Base-by-base conservation (phyloP, 2,888 invertebrate genomes). In the Pristionchus maxplancki region DNA sequence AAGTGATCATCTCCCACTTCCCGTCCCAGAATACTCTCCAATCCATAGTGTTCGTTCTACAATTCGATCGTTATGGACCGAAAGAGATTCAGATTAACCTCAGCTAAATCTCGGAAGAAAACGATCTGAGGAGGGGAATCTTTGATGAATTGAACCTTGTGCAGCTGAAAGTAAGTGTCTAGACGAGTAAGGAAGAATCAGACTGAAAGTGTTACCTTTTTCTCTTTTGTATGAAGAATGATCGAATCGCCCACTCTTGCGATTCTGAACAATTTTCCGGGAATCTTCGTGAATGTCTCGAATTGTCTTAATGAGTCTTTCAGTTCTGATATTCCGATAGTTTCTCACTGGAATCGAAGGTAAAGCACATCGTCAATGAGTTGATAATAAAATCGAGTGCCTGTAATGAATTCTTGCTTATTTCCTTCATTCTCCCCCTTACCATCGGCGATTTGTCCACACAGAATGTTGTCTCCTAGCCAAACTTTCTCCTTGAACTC, bases 401-500 rank as follows among this genome's bases (percentile, higher is more conserved):
- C 53, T 82, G 50, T 6, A 82, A 48, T n/a, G 64, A 9, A 9
- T 64, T 64, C 13, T 64, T 15, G 5, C 64, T 8, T 64, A 28
- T 28, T 28, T 64, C n/a, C 9, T 9, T 64, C 64, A 9, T 15
- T 15, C 8, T 64, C 8, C 64, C 64, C 5, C 82, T 82, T 20
- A 82, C 53, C 82, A 50, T 53, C 53, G 13, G 48, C 6, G 17
- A 50, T 50, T 40, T 50, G 48, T n/a, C 53, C 82, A 48, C 82
- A 82, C 17, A 82, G 17, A 82, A 82, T 82, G n/a, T n/a, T 48
- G n/a, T 82, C 48, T n/a, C 31, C 71, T 20, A 71, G 37, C 71
- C 71, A 71, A 34, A 71, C 71, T 37, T 71, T 71, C 20, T 71
- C 71, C 71, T 71, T 71, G 71, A 71, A 71, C 37, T 71, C 71